These are phyloP conservation scores for Thalassaphorura encarpata DNA, from an alignment of 1,140 invertebrate genomes.

Conservation along the genomic window DNA sequence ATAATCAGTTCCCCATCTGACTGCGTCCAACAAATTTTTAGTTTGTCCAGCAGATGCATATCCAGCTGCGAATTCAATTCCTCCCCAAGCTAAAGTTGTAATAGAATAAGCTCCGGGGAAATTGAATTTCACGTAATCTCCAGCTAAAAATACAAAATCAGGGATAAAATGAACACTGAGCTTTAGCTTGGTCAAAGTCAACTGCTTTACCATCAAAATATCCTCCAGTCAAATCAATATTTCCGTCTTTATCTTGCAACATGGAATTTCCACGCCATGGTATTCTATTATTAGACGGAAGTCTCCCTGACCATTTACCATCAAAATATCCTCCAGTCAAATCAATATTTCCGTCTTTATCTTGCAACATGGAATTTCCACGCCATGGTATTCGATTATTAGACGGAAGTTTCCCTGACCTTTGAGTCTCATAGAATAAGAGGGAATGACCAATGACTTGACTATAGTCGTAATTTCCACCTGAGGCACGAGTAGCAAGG, in stretches of 20 bases:
- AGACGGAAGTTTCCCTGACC: constrained; percentile 49
- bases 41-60: constrained; percentile 42
- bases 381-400: constrained; percentile 50
- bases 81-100: constrained; percentile 50
- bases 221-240: constrained; percentile 52
- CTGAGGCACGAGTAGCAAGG: too few relatives aligned
- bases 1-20: constrained; percentile 54
- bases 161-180: not conserved
- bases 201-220: constrained; percentile 53
- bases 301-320: constrained; percentile 51
- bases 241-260: constrained; percentile 45
- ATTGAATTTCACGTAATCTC: constrained; percentile 55
- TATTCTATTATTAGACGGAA: constrained; percentile 47
- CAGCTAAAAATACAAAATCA: constrained; percentile 43
- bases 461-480: constrained; percentile 47
- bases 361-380: constrained; percentile 48
- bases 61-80: constrained; percentile 45
- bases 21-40: constrained; percentile 40
- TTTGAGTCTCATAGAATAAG: constrained; percentile 54
- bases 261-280: constrained; percentile 51
- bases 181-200: not conserved
- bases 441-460: constrained; percentile 46
- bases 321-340: constrained; percentile 57
- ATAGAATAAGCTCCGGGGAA: constrained; percentile 52
- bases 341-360: constrained; percentile 48